Percentiles rank a stretch among this genome's conserved stretches.
Conservation (phyloP, 2,888 invertebrate genomes). For the Koerneria pararmatus region DNA sequence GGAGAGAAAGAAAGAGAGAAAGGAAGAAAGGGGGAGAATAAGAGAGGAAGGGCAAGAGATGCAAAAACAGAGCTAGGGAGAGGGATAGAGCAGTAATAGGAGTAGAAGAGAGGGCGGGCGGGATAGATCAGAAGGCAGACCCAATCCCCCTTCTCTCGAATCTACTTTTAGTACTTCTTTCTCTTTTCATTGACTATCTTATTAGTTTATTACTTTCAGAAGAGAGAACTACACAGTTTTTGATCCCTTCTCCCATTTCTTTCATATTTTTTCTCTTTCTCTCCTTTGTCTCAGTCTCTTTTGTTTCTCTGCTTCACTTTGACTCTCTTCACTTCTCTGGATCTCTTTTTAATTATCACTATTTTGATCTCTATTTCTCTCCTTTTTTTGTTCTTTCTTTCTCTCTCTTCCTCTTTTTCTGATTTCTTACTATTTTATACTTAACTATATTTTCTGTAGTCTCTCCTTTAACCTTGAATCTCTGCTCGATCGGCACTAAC, state of each 20-base stretch:
- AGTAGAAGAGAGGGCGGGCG: too few relatives aligned
- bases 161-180: slow-evolving; percentile 10
- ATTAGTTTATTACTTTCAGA: background rate
- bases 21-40: too few relatives aligned
- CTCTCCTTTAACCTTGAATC: slow-evolving; percentile 1
- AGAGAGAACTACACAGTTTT: background rate
- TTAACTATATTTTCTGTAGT: slow-evolving; percentile 5
- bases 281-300: slow-evolving; percentile 1
- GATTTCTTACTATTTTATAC: slow-evolving; percentile 5
- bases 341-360: background rate
- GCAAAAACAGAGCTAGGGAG: too few relatives aligned
- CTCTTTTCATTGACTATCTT: background rate
- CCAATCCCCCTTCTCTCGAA: too few relatives aligned
- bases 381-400: slow-evolving; percentile 6
- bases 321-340: background rate
- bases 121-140: too few relatives aligned
- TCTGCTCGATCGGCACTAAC: slow-evolving; percentile 7
- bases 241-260: background rate
- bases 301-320: background rate
- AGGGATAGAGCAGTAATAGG: too few relatives aligned
- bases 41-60: too few relatives aligned
- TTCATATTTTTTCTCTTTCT: slow-evolving; percentile 7
- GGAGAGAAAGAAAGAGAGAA: too few relatives aligned
- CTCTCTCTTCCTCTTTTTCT: slow-evolving; percentile 5
- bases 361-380: slow-evolving; percentile 1